phyloP scores from a whole-genome alignment of 2,113 vertebrate species.

The Puma concolor region DNA sequence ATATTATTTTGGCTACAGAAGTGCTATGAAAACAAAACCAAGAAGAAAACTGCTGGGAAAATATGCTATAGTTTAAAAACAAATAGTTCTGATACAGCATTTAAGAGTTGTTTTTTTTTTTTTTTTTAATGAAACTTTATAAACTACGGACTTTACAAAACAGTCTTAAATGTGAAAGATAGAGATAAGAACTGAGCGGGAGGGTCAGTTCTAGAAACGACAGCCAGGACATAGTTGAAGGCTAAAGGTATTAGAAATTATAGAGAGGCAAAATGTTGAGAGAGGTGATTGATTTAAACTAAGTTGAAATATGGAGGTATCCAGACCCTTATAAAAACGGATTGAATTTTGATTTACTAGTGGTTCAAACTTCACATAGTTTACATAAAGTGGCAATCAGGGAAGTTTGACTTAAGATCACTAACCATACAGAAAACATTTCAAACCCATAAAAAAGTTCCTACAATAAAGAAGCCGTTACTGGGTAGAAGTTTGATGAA shows the following conservation, averaged over 20 bases:
- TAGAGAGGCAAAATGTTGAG: constrained; percentile 35
- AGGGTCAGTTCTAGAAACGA: constrained; percentile 29
- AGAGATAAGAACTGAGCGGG: background rate
- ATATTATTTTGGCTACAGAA: background rate
- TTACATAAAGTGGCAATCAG: constrained; percentile 69
- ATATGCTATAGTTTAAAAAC: background rate
- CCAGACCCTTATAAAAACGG: constrained; percentile 64
- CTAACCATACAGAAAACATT: constrained; percentile 54
- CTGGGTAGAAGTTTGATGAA: background rate
- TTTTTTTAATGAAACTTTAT: background rate
- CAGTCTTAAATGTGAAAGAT: background rate
- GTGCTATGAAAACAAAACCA: background rate
- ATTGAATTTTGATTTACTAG: constrained; percentile 75
- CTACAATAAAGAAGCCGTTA: constrained; percentile 22
- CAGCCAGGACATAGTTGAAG: background rate
- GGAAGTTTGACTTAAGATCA: constrained; percentile 41
- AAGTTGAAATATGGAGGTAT: constrained; percentile 62
- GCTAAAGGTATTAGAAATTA: constrained; percentile 42
- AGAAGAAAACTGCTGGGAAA: background rate
- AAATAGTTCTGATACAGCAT: background rate
- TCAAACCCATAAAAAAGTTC: constrained; percentile 41
- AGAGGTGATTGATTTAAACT: constrained; percentile 62
- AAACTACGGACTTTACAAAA: background rate
- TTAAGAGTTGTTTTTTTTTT: background rate
- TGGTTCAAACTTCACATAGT: constrained; percentile 60